Base-by-base conservation (phyloP, 2,888 invertebrate species). In the Eupeodes luniger region DNA sequence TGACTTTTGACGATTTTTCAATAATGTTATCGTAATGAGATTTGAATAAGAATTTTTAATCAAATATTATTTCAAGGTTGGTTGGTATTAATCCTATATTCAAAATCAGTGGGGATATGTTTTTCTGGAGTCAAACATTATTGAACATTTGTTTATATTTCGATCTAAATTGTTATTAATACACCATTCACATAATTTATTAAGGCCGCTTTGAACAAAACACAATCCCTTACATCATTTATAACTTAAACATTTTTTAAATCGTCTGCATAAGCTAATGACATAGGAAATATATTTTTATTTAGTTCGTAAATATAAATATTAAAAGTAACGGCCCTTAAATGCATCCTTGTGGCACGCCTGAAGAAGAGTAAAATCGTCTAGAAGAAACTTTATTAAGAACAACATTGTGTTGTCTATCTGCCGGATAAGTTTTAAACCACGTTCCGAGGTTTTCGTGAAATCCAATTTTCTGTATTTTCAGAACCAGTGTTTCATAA, bases 21-120 rank as follows among this genome's bases (percentile, higher is more conserved):
- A 62, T 40, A 16, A 40, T 62, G 14, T 40, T 6, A 34, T 62
- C 11, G n/a, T 62, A 40, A 62, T 62, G 62, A 14, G 40, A 34
- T 62, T 34, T 40, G 11, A 62, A 62, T 40, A 34, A 40, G 4
- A 62, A 40, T 16, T 40, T 62, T 4, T 10, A 62, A 62, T 62
- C 40, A 62, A 62, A 62, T 40, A 14, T 62, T 16, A 62, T 62
- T 62, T n/a, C 62, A 62, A 62, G 62, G 11, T 62, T 27, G 7
- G 2, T 36, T 36, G 11, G 27, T 36, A 10, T 61, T 61, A 5
- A 61, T 40, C n/a, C 1, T 12, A n/a, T 61, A 61, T 36, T 61
- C 61, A 19, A 19, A 19, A 19, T 19, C 19, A 19, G 1, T 19
- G 19, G 19, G 19, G 19, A 19, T 1, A 19, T 19, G 1, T 19